Conservation (phyloP, 2,888 invertebrate genomes). For the Dimorphilus gyrociliatus region DNA sequence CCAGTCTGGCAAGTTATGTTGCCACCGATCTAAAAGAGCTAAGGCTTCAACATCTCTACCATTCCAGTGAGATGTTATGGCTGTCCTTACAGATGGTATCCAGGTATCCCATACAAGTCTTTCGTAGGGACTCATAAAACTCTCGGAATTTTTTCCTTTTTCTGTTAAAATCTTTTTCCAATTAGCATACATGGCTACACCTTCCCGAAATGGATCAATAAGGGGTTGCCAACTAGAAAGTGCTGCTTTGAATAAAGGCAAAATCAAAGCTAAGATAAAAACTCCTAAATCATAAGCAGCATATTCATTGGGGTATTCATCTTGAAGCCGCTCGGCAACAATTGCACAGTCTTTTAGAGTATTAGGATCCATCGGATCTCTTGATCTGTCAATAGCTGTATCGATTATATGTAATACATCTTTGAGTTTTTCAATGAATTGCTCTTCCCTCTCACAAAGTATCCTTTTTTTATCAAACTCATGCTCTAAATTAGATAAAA, state of each 20-base stretch:
- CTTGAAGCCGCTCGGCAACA: slow-evolving; percentile 23
- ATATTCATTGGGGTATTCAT: slow-evolving; percentile 44
- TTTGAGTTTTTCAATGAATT: slow-evolving; percentile 54
- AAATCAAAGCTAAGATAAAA: slow-evolving; percentile 64
- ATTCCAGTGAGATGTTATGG: slow-evolving; percentile 57
- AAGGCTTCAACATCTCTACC: slow-evolving; percentile 61
- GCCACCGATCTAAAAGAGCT: slow-evolving; percentile 63
- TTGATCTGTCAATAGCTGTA: slow-evolving; percentile 20
- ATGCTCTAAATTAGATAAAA: slow-evolving; percentile 57
- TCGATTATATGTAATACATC: slow-evolving; percentile 53
- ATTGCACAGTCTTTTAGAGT: slow-evolving; percentile 34
- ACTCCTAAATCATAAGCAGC: slow-evolving; percentile 64
- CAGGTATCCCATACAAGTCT: slow-evolving; percentile 74
- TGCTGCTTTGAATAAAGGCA: slow-evolving; percentile 46
- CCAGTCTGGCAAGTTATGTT: slow-evolving; percentile 61
- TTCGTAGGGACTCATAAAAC: slow-evolving; percentile 51
- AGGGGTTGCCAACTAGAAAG: slow-evolving; percentile 61
- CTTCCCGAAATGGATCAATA: slow-evolving; percentile 36
- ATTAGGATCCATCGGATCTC: slow-evolving; percentile 43
- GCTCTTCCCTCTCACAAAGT: slow-evolving; percentile 53
- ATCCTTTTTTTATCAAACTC: slow-evolving; percentile 56
- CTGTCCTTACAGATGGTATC: slow-evolving; percentile 61
- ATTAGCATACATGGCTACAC: slow-evolving; percentile 33
- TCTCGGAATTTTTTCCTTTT: slow-evolving; percentile 13
- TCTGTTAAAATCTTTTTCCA: slow-evolving; percentile 36